Percentiles rank a stretch among this genome's conserved stretches.
These are phyloP conservation scores for Lathamus discolor DNA, from an alignment of 2,113 vertebrate species.

Conservation along the genomic window DNA sequence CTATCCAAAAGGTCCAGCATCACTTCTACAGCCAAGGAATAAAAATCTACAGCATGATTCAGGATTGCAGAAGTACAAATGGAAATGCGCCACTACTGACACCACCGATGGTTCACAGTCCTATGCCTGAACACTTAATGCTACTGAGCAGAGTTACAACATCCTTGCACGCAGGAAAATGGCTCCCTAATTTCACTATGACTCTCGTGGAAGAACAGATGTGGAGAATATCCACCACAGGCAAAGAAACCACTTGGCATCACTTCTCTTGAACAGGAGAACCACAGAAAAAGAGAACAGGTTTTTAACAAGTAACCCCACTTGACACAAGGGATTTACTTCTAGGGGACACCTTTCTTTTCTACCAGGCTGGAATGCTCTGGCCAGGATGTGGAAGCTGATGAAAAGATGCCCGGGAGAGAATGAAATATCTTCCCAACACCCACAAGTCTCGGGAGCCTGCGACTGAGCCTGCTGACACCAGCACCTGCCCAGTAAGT, in stretches of 20 bases:
- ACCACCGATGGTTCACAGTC: not conserved
- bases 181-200: not conserved
- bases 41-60: not conserved
- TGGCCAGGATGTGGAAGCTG: not conserved
- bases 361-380: not conserved
- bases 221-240: not conserved
- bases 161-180: not conserved
- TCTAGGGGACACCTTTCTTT: not conserved
- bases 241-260: not conserved
- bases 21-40: not conserved
- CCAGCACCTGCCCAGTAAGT: rapidly evolving
- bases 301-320: not conserved
- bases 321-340: not conserved
- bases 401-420: not conserved
- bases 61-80: not conserved
- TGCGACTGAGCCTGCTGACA: rapidly evolving
- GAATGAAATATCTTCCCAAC: not conserved
- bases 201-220: not conserved
- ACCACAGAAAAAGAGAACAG: rapidly evolving
- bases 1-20: rapidly evolving
- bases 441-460: rapidly evolving
- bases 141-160: not conserved
- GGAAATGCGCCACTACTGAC: not conserved
- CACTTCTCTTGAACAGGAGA: rapidly evolving
- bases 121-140: not conserved